These are phyloP conservation scores for Nemurella pictetii DNA, from an alignment of 2,888 invertebrate genomes.

Conservation along the genomic window DNA sequence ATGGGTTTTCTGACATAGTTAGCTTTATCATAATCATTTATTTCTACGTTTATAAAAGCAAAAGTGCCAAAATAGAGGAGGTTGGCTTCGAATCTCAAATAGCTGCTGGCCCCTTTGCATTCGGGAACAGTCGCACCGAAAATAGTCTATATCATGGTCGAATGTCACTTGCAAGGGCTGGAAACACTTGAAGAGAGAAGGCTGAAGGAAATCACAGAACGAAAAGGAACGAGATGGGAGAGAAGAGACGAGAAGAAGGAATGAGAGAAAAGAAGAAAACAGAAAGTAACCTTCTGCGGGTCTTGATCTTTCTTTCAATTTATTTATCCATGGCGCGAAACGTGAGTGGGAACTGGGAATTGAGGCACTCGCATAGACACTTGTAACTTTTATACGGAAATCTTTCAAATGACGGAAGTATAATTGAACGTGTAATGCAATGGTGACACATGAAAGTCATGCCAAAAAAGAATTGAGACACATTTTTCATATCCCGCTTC, in stretches of 20 bases:
- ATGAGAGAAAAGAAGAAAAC: background rate
- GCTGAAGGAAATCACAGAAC: conserved; percentile 13
- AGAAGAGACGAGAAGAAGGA: background rate
- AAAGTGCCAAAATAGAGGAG: background rate
- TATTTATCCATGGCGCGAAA: background rate
- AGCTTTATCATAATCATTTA: background rate
- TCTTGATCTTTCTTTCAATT: conserved; percentile 17
- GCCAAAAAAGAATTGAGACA: background rate
- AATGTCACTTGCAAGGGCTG: conserved; percentile 8
- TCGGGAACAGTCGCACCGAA: conserved; percentile 22
- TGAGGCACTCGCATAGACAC: conserved; percentile 9
- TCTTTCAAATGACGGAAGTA: background rate
- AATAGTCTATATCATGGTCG: conserved; percentile 20
- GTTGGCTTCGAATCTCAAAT: conserved; percentile 22
- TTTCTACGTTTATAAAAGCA: background rate
- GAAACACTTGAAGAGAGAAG: background rate
- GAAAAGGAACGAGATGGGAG: background rate
- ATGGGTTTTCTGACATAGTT: too few relatives aligned
- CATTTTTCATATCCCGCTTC: background rate
- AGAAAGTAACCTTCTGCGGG: conserved; percentile 7
- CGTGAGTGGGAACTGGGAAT: conserved; percentile 19
- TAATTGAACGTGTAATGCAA: background rate
- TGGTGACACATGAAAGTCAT: background rate
- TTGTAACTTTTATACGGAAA: conserved; percentile 5
- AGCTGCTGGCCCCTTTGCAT: conserved; percentile 4